Evolutionary conservation across 1,140 invertebrate genomes (phyloP).

Genomic region (Drosophila tsacasi): DNA sequence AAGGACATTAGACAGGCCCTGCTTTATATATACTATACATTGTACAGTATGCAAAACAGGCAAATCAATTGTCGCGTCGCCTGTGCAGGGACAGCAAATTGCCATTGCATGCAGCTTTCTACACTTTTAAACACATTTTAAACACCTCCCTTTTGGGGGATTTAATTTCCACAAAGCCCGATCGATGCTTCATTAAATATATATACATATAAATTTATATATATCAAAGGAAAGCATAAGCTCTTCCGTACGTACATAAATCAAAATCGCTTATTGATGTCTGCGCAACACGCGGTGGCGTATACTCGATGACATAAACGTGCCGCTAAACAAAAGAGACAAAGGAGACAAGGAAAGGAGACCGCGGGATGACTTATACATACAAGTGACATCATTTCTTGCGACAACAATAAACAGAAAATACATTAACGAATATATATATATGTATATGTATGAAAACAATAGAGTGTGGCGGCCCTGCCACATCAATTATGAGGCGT

Average conservation of each 20-base stretch:
- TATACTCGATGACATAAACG: slow-evolving; percentile 60
- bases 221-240: slow-evolving; percentile 42
- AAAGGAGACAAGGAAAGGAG: slow-evolving; percentile 13
- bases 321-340: slow-evolving; percentile 30
- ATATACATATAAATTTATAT: neutral
- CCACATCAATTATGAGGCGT: slow-evolving; percentile 67
- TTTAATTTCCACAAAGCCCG: slow-evolving; percentile 24
- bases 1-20: slow-evolving; percentile 57
- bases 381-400: slow-evolving; percentile 73
- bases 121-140: slow-evolving; percentile 22
- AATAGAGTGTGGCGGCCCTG: slow-evolving; percentile 17
- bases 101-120: slow-evolving; percentile 47
- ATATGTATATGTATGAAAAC: slow-evolving; percentile 11
- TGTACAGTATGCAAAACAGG: slow-evolving; percentile 49
- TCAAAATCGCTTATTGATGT: slow-evolving; percentile 67
- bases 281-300: slow-evolving; percentile 43
- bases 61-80: slow-evolving; percentile 75
- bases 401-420: slow-evolving; percentile 43
- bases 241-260: slow-evolving; percentile 37
- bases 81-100: slow-evolving; percentile 48
- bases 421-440: slow-evolving; percentile 53
- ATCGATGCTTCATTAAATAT: slow-evolving; percentile 54
- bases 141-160: slow-evolving; percentile 11
- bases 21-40: slow-evolving; percentile 10
- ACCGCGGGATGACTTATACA: slow-evolving; percentile 18